Percentiles rank a stretch among this genome's conserved stretches.
Conservation (phyloP, 2,888 invertebrate genomes). For the Diarsia dahlii region DNA sequence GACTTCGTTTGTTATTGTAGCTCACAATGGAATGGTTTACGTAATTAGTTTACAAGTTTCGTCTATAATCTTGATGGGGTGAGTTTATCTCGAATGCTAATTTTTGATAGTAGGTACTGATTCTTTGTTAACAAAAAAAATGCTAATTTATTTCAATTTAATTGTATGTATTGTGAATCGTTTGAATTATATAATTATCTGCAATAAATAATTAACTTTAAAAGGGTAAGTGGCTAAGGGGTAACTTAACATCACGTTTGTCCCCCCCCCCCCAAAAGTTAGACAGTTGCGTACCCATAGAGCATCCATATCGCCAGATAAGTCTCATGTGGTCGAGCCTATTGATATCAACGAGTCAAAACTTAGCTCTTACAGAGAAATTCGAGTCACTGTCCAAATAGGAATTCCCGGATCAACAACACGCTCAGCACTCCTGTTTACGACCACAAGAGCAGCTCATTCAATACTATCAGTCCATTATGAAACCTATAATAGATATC, state of each 20-base stretch:
- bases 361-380: neutral
- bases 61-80: neutral
- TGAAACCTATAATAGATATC: conserved; percentile 20
- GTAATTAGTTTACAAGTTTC: neutral
- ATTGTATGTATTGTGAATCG: neutral
- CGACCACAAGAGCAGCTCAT: neutral
- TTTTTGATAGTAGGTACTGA: neutral
- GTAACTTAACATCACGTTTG: neutral
- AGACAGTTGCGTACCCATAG: neutral
- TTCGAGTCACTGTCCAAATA: neutral
- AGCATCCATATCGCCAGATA: neutral
- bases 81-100: neutral
- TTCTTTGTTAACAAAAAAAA: no score
- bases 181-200: neutral
- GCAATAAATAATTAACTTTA: neutral
- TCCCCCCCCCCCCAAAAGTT: neutral
- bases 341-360: neutral
- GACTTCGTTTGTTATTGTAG: neutral
- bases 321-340: neutral
- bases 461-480: neutral
- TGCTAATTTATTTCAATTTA: neutral
- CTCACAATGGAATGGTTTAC: neutral
- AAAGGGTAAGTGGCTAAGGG: no score
- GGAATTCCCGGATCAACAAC: neutral
- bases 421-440: neutral